Conservation (phyloP, 2,888 invertebrate species). For the Tachina lurida region DNA sequence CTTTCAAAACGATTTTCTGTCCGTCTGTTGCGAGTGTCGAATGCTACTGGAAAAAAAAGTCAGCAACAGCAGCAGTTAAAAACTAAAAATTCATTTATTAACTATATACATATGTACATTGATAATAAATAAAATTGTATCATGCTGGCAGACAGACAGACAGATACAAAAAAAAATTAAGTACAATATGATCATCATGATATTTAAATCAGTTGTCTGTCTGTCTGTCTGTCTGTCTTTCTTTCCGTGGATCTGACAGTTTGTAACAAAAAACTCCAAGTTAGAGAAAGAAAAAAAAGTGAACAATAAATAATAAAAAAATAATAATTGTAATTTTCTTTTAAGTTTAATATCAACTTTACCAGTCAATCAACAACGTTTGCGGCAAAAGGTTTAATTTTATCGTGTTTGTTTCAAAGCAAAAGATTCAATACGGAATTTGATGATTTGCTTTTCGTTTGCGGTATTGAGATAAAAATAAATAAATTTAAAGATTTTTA, state of each 20-base stretch:
- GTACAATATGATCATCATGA: conserved; percentile 39
- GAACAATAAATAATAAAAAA: not conserved
- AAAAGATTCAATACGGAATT: conserved; percentile 21
- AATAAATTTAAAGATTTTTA: conserved; percentile 9
- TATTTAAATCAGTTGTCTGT: conserved; percentile 37
- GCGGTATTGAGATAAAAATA: conserved; percentile 12
- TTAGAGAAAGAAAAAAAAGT: conserved; percentile 33
- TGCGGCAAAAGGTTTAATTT: conserved; percentile 67
- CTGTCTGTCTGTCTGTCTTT: conserved; percentile 20
- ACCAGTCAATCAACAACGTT: conserved; percentile 71
- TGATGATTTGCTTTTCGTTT: not conserved
- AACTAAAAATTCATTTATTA: conserved; percentile 52
- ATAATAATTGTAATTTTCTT: conserved; percentile 68
- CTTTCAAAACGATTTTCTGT: conserved; percentile 32
- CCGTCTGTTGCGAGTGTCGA: not conserved
- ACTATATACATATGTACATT: conserved; percentile 53
- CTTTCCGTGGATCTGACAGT: not conserved
- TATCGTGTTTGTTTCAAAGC: conserved; percentile 41
- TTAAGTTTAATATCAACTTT: conserved; percentile 69
- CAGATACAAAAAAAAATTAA: conserved; percentile 26
- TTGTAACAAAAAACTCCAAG: conserved; percentile 32
- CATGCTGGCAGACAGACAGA: conserved; percentile 29
- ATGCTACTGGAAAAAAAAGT: conserved; percentile 17
- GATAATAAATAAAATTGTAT: conserved; percentile 65
- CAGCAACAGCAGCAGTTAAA: conserved; percentile 23